These are phyloP conservation scores for Lamellibrachia columna DNA, from an alignment of 2,888 invertebrate species.

Conservation along the genomic window DNA sequence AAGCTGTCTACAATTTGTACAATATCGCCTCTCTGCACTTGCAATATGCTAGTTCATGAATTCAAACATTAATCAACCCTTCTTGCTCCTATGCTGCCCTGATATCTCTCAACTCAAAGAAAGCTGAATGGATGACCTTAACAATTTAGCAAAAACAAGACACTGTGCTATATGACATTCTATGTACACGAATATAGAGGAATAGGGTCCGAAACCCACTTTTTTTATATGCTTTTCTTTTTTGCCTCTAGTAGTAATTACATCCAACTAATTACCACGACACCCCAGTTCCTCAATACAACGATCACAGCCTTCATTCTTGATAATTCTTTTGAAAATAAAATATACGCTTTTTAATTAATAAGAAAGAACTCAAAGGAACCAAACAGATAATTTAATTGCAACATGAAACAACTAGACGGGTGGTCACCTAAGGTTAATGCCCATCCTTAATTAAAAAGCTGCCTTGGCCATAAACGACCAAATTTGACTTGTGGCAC, in stretches of 20 bases:
- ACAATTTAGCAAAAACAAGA: neutral
- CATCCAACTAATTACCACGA: neutral
- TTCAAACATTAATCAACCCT: neutral
- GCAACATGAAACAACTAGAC: neutral
- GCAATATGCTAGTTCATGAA: neutral
- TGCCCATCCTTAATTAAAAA: neutral
- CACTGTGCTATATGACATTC: neutral
- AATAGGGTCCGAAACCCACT: neutral
- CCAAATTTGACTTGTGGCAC: neutral
- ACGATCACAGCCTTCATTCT: constrained; percentile 3
- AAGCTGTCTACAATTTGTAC: neutral
- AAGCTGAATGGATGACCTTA: neutral
- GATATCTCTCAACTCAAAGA: constrained; percentile 1
- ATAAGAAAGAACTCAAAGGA: neutral
- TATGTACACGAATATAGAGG: constrained; percentile 1
- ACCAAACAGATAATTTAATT: neutral
- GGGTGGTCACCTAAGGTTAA: neutral
- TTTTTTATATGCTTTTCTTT: neutral
- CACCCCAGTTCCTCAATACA: neutral
- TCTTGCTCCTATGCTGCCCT: neutral
- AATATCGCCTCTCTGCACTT: neutral
- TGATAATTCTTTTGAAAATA: neutral
- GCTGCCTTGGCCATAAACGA: neutral
- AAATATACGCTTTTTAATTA: constrained; percentile 16
- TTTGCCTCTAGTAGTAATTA: neutral